Evolutionary conservation across 37 sponge, comb jelly and placozoan genomes (phyloP), one percentile per base, ranked within the genome.

Genomic region (Axinella damicornis): DNA sequence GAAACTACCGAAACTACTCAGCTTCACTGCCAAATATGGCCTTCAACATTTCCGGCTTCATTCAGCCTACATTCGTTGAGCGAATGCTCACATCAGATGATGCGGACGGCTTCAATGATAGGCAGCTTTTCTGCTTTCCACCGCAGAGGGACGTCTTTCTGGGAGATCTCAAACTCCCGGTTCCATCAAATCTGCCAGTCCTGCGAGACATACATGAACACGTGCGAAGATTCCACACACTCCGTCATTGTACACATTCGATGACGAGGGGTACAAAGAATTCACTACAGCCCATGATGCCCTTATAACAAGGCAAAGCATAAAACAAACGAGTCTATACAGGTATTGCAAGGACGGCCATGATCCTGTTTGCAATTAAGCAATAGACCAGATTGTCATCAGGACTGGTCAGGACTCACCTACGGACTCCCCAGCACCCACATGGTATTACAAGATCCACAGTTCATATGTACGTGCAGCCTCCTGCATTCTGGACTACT

Each of bases 31-130:
- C 46, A 46, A 46, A 46, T 9, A 73, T 54, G 2, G 73, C 53
- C 1, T 73, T 73, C 19, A 73, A 73, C 37, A 73, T 73, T 21
- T 73, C 73, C 2, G 73, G 73, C 2, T 73, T 73, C 54, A 73
- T 73, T 40, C 73, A 73, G 53, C 73, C 46, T 53, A 54, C 54
- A 22, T 53, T 73, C 6, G 53, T 73, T 2, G 54, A 53, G 18
- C 5, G 40, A 19, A 41, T 53, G 54, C 73, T 73, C 5, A 39
- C 16, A 13, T 73, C 73, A 4, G 34, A 67, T 67, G 73, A 73
- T 53, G 73, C 54, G 2, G 46, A 73, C 18, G 73, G 73, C 2
- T 39, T 71, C 46, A 71, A 71, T 22, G 71, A 73, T 19, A 41
- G 73, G 54, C 73, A 73, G 30, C 53, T 73, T 4, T 53, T 73